Evolutionary conservation across 2,797 vertebrate genomes (phyloP), one percentile per base, ranked within the genome.

Genomic region (Sebastes jordani): DNA sequence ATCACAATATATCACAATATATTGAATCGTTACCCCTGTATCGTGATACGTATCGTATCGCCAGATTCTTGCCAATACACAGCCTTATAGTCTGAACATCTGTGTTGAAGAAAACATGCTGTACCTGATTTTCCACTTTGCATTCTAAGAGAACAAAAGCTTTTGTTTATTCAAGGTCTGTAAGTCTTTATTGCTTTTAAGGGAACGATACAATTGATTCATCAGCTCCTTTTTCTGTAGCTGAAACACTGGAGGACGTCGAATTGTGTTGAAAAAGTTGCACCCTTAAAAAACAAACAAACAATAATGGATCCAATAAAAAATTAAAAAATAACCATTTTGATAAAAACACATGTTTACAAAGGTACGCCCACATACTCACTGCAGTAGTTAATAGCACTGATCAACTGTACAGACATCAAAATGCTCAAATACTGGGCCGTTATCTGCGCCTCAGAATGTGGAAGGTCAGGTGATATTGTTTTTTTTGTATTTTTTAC

Each of bases 381-480:
- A 52, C 29, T 61, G 66, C n/a, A 60, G 63, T 52, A 63, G 67
- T 22, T 78, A 67, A 81, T 78, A 81, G 79, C 84, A 62, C 52
- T n/a, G 76, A 76, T 56, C 79, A 81, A 76, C 52, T 20, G 36
- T 11, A 32, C 7, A 7, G 71, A 81, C 62, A 78, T 72, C 32
- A 74, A 74, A 86, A 76, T 55, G 52, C 49, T 89, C 42, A 74
- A 81, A 76, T 54, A 14, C n/a, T 4, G 25, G 27, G 55, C 63
- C 20, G 38, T 78, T 86, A 82, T 87, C 78, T 72, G n/a, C 6
- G 14, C 78, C 71, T 83, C 74, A 71, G 38, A 71, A 86, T 83
- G 76, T 68, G 67, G 78, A 90, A 89, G 83, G 86, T 87, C 83
- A 77, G 13, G 27, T 42, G 49, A 71, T 82, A 72, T 30, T 58